Conservation (phyloP, 2,797 vertebrate genomes). For the Atherinosoma microstoma region DNA sequence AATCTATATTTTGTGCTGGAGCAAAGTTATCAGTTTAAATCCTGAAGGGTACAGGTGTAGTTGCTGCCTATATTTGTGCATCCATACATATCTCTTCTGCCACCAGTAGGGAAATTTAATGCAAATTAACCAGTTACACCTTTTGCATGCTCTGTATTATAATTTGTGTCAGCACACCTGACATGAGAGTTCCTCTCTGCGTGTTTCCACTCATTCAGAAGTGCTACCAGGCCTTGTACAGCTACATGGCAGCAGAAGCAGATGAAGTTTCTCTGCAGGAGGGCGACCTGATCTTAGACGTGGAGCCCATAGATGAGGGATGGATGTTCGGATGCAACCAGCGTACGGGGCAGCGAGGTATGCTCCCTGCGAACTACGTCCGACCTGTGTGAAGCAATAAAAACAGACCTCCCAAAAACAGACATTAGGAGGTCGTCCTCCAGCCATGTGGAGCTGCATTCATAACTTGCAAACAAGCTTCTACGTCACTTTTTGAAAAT, state of each 20-base stretch:
- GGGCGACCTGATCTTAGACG: constrained; percentile 91
- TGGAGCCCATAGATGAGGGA: constrained; percentile 94
- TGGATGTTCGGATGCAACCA: constrained; percentile 97
- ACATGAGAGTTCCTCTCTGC: background rate
- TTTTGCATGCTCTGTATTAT: background rate
- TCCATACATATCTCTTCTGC: background rate
- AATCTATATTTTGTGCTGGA: too few species aligned
- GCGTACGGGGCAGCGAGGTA: constrained; percentile 93
- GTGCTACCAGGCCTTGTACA: constrained; percentile 91
- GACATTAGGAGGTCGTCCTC: background rate
- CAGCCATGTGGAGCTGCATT: background rate
- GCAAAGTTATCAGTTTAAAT: background rate
- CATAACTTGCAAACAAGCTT: background rate
- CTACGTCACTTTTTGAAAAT: constrained; percentile 9
- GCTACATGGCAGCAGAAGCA: constrained; percentile 90
- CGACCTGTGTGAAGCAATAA: constrained; percentile 85
- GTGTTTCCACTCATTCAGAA: constrained; percentile 75
- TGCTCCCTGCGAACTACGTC: constrained; percentile 97
- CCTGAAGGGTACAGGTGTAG: background rate
- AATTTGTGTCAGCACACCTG: background rate
- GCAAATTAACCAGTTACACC: constrained; percentile 21
- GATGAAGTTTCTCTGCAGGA: constrained; percentile 95
- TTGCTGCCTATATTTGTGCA: background rate
- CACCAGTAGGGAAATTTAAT: constrained; percentile 26
- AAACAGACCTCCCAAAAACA: background rate